Conservation (phyloP, 2,113 vertebrate genomes). For the Oryzias curvinotus region DNA sequence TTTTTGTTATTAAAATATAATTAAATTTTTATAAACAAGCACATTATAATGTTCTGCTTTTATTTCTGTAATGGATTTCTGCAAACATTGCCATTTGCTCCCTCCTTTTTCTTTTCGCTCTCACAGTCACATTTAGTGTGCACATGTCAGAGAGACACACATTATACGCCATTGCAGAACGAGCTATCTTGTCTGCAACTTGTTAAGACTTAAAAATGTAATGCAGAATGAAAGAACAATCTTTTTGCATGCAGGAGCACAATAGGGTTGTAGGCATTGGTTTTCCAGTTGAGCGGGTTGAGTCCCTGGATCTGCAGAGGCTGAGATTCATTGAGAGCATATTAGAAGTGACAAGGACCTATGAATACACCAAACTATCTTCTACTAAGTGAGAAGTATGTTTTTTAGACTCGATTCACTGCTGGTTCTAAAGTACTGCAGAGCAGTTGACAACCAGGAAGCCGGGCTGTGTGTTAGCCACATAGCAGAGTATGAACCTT, state of each 20-base stretch:
- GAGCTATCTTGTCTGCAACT: constrained; percentile 25
- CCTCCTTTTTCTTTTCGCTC: neutral
- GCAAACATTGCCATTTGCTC: neutral
- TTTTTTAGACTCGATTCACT: constrained; percentile 71
- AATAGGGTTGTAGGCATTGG: constrained; percentile 52
- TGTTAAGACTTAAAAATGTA: constrained; percentile 46
- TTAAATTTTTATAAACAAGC: too few relatives aligned
- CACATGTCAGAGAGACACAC: neutral
- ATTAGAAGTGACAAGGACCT: constrained; percentile 75
- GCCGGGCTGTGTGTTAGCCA: constrained; percentile 27
- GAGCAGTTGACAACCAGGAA: constrained; percentile 46
- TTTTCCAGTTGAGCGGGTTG: constrained; percentile 47
- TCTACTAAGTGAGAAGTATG: constrained; percentile 64
- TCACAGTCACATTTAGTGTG: constrained; percentile 7
- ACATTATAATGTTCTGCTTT: too few relatives aligned
- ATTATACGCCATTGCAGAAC: constrained; percentile 16
- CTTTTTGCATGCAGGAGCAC: constrained; percentile 46
- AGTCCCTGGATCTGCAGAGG: constrained; percentile 41
- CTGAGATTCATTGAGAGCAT: constrained; percentile 73
- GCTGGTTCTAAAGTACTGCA: constrained; percentile 60
- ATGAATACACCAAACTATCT: constrained; percentile 72
- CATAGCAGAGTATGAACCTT: constrained; percentile 30
- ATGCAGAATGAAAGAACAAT: constrained; percentile 73
- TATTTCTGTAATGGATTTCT: too few relatives aligned
- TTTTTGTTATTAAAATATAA: too few relatives aligned